Evolutionary conservation across 2,797 vertebrate genomes (phyloP).

Genomic region (Sebastolobus alascanus): DNA sequence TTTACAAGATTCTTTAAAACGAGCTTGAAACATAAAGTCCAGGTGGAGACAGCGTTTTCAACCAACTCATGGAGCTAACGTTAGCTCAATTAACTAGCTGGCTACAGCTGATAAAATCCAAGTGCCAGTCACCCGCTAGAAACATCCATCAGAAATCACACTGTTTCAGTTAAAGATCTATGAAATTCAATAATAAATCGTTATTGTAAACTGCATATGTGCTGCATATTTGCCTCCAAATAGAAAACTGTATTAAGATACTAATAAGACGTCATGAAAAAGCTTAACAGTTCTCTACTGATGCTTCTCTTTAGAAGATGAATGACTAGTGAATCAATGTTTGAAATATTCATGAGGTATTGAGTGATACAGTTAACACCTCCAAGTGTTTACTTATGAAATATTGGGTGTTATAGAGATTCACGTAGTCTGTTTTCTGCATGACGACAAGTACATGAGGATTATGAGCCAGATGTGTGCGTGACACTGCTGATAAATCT

Average conservation of each 20-base stretch:
- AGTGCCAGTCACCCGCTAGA: not conserved
- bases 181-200: not conserved
- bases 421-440: constrained; percentile 29
- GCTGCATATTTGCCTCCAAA: not conserved
- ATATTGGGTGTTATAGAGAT: constrained; percentile 24
- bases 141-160: not conserved
- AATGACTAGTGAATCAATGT: not conserved
- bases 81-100: not conserved
- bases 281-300: not conserved
- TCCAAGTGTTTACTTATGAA: constrained; percentile 36
- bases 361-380: constrained; percentile 35
- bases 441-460: constrained; percentile 32
- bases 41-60: not conserved
- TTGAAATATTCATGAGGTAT: constrained; percentile 50
- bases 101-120: not conserved
- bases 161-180: not conserved
- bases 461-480: constrained; percentile 56
- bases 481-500: constrained; percentile 55
- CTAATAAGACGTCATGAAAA: not conserved
- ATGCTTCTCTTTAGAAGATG: constrained; percentile 3
- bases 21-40: not conserved
- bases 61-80: not conserved
- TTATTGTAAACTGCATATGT: not conserved
- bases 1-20: not conserved
- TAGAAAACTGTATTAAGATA: not conserved